Base-by-base conservation (phyloP, 2,797 vertebrate genomes). In the Poecilia gillii region DNA sequence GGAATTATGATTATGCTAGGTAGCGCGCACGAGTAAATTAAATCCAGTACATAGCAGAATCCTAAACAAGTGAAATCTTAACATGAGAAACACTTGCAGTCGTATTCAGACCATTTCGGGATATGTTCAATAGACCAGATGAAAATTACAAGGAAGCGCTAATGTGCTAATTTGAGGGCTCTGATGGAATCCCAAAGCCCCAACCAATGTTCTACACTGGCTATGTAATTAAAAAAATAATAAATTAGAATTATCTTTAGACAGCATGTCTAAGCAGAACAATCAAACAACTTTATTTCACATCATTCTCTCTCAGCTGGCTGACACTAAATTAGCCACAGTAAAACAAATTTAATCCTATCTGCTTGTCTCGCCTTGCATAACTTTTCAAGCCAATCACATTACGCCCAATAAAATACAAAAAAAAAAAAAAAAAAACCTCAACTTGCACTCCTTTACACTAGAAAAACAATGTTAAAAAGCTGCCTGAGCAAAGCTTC, bases 1-100 rank as follows among this genome's bases (percentile, higher is more conserved):
- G 77, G 74, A 70, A 91, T 93, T 92, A 85, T 12, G 5, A 76
- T 70, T 87, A 59, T 62, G 87, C 88, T 87, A 80, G 86, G 90
- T 83, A 89, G 75, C 80, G 76, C 85, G 12, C 77, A 72, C 43
- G n/a, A 75, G 74, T 74, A 75, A 81, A 75, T 70, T 47, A 46
- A 78, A 43, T 70, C 73, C 57, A 41, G 71, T 49, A 20, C 41
- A 49, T 16, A 71, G 14, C 20, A 68, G 47, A 80, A 31, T 45
- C 64, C 1, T 3, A 72, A 20, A 71, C n/a, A n/a, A 57, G 18
- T 25, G 12, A 57, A 36, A 64, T 20, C 3, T 36, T 36, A 64
- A 68, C 20, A 23, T 66, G 11, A 43, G n/a, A 70, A 43, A 43
- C 23, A 13, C 11, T n/a, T 11, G 23, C 43, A 70, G 13, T 70